Conservation (phyloP, 2,113 vertebrate species). For the Typhlomys cinereus region DNA sequence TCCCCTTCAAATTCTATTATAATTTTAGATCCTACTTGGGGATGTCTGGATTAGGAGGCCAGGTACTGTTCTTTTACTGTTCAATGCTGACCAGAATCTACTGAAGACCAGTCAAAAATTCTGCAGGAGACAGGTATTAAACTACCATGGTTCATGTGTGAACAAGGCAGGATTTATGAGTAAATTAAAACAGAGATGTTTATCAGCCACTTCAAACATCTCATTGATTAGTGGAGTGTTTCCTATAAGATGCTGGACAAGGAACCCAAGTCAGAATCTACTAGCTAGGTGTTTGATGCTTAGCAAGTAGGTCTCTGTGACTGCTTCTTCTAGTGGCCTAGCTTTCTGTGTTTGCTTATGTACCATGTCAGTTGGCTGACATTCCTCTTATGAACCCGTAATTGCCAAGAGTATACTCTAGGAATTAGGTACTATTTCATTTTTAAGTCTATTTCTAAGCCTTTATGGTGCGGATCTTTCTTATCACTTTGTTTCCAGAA, state of each 20-base stretch:
- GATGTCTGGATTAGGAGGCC: too few relatives aligned
- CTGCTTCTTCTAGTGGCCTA: background rate
- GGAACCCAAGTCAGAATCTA: background rate
- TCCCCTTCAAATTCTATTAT: constrained; percentile 15
- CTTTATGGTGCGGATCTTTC: background rate
- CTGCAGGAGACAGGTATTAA: background rate
- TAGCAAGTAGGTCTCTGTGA: background rate
- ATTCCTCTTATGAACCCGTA: too few relatives aligned
- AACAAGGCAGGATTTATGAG: background rate
- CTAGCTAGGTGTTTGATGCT: background rate
- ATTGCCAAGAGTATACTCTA: too few relatives aligned
- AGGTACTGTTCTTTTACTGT: too few relatives aligned
- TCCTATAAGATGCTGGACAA: background rate
- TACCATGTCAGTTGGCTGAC: too few relatives aligned
- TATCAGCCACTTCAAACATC: background rate
- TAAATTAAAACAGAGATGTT: background rate
- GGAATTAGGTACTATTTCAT: background rate
- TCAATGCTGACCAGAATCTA: background rate
- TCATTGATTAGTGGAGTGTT: background rate
- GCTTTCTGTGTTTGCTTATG: background rate
- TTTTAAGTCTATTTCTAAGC: background rate
- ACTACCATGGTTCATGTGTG: background rate
- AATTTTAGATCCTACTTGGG: constrained; percentile 36
- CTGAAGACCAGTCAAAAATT: background rate
- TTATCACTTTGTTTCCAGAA: too few relatives aligned